Percentiles rank a stretch among this genome's conserved stretches.
These are phyloP conservation scores for Blennius ocellaris DNA, from an alignment of 2,113 vertebrate species.

Conservation along the genomic window DNA sequence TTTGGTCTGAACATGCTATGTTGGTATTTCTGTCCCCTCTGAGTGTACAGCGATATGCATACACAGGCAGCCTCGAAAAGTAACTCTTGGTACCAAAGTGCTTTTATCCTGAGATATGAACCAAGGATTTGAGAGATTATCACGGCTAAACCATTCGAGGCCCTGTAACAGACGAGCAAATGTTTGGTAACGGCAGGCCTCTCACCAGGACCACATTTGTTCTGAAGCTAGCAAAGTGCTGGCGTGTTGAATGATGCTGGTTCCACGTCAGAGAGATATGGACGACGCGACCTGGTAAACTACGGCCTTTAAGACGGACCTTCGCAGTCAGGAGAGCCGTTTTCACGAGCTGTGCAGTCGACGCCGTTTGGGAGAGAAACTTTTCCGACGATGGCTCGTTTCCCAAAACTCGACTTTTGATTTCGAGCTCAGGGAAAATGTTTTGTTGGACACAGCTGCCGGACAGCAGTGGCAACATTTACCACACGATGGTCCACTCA, in stretches of 20 bases:
- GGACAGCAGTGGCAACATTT: slow-evolving; percentile 21
- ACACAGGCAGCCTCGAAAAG: slow-evolving; percentile 60
- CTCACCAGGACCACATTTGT: slow-evolving; percentile 16
- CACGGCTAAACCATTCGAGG: slow-evolving; percentile 48
- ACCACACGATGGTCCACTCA: background rate
- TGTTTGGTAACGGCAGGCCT: slow-evolving; percentile 42
- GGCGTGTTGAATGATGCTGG: slow-evolving; percentile 14
- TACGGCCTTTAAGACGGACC: slow-evolving; percentile 43
- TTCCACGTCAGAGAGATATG: slow-evolving; percentile 33
- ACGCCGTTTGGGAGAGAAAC: slow-evolving; percentile 15
- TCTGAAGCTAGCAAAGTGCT: slow-evolving; percentile 40
- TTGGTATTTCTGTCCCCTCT: slow-evolving; percentile 54
- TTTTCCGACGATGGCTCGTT: slow-evolving; percentile 5
- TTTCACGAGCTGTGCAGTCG: background rate
- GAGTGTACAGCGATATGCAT: slow-evolving; percentile 32
- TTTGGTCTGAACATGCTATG: slow-evolving; percentile 57
- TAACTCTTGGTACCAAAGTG: slow-evolving; percentile 76
- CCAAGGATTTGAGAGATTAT: slow-evolving; percentile 65
- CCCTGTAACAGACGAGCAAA: slow-evolving; percentile 47
- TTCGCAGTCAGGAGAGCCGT: slow-evolving; percentile 30
- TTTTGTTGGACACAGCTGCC: slow-evolving; percentile 7
- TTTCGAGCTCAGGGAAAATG: slow-evolving; percentile 7
- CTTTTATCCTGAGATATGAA: slow-evolving; percentile 82
- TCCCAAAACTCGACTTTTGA: background rate
- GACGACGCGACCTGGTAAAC: slow-evolving; percentile 39